Conservation (phyloP, 2,113 vertebrate species). For the Pteruthius melanotis region DNA sequence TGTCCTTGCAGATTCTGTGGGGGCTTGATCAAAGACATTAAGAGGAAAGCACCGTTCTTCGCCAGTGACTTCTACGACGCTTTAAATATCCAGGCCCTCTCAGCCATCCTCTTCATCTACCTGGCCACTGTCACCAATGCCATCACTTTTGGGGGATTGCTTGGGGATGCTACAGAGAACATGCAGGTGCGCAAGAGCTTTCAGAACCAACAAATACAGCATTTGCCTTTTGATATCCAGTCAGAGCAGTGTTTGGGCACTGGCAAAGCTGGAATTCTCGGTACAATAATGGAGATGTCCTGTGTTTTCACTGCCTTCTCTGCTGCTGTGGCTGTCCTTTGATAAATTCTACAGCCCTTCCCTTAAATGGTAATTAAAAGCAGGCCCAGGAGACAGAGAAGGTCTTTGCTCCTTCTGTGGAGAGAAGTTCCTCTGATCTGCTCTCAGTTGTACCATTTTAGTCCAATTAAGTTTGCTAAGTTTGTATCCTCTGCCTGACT, state of each 20-base stretch:
- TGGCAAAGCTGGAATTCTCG: neutral
- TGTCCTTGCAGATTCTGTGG: conserved; percentile 85
- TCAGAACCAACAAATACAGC: neutral
- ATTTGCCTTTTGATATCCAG: neutral
- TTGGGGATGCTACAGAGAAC: conserved; percentile 96
- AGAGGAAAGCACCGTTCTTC: conserved; percentile 92
- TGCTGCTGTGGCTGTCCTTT: conserved; percentile 29
- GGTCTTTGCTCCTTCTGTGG: neutral
- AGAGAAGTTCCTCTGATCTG: neutral
- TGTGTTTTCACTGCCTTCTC: neutral
- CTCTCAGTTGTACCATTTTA: neutral
- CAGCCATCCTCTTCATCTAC: conserved; percentile 95
- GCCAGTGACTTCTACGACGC: conserved; percentile 93
- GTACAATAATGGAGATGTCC: neutral
- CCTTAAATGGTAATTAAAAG: conserved; percentile 58
- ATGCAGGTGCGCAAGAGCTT: conserved; percentile 88
- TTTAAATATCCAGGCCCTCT: conserved; percentile 93
- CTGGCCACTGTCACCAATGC: conserved; percentile 97
- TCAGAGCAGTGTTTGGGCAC: neutral
- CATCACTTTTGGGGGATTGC: conserved; percentile 96
- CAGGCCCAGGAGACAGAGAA: neutral
- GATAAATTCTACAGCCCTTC: conserved; percentile 12
- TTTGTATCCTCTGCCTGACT: neutral
- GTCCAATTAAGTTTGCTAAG: neutral
- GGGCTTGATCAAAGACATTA: conserved; percentile 93